These are phyloP conservation scores for Apeltes quadracus DNA, from an alignment of 2,113 vertebrate species.

Conservation along the genomic window DNA sequence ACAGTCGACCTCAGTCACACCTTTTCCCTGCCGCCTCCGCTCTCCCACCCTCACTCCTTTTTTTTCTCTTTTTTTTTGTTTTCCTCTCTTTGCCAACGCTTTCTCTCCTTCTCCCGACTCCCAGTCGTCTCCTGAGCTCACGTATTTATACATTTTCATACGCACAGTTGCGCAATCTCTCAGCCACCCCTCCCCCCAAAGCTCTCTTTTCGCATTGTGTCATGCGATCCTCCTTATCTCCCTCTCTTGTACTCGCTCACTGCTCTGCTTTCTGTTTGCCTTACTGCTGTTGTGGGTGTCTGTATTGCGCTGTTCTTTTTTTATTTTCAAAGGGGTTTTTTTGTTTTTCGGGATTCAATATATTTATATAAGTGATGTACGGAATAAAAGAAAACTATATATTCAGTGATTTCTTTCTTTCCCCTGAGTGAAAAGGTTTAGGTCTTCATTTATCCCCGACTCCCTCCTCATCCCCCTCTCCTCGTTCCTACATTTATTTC, in stretches of 20 bases:
- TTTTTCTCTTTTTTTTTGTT: too few species aligned
- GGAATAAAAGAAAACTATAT: conserved; percentile 87
- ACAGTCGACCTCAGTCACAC: conserved; percentile 77
- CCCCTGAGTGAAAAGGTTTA: conserved; percentile 78
- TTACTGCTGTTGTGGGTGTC: conserved; percentile 86
- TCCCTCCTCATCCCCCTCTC: conserved; percentile 53
- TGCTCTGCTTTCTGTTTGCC: conserved; percentile 80
- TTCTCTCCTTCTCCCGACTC: conserved; percentile 49
- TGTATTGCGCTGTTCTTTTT: conserved; percentile 79
- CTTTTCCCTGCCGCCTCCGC: conserved; percentile 45
- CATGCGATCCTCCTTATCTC: conserved; percentile 46
- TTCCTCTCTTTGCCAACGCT: conserved; percentile 44
- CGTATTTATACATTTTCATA: conserved; percentile 77
- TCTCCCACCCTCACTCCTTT: conserved; percentile 43
- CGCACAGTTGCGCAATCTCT: conserved; percentile 59
- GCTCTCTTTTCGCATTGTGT: conserved; percentile 47
- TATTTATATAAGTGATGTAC: conserved; percentile 89
- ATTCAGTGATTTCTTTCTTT: conserved; percentile 81
- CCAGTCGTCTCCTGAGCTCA: conserved; percentile 51
- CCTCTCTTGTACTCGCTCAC: conserved; percentile 4
- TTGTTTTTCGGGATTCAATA: conserved; percentile 78
- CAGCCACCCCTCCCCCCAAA: conserved; percentile 35
- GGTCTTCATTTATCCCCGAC: conserved; percentile 64
- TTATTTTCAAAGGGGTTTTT: conserved; percentile 66
- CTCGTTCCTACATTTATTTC: conserved; percentile 52